Percentiles rank a stretch among this genome's conserved stretches.
phyloP scores from a whole-genome alignment of 2,888 invertebrate genomes.

The Nineta flava region DNA sequence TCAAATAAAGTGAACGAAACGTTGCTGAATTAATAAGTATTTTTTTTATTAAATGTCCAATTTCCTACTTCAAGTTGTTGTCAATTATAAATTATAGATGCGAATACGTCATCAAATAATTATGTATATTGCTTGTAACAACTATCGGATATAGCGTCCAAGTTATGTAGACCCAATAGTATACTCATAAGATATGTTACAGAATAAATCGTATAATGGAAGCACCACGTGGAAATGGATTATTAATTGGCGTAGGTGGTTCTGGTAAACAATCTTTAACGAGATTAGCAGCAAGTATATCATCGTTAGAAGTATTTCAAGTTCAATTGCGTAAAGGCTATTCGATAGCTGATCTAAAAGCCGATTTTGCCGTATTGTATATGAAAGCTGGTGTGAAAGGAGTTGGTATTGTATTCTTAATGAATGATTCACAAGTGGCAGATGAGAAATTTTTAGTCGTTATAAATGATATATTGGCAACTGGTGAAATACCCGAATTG shows the following conservation, averaged over 20 bases:
- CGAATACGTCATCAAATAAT: too few relatives aligned
- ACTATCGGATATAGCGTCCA: too few relatives aligned
- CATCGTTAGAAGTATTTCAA: constrained; percentile 84
- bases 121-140: too few relatives aligned
- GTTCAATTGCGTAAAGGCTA: constrained; percentile 72
- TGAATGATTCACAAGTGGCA: constrained; percentile 89
- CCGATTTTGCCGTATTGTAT: constrained; percentile 59
- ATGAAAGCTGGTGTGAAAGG: constrained; percentile 75
- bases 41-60: too few relatives aligned
- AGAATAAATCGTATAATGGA: constrained; percentile 86
- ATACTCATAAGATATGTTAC: constrained; percentile 3
- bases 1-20: too few relatives aligned
- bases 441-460: constrained; percentile 82
- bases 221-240: constrained; percentile 78
- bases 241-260: constrained; percentile 87
- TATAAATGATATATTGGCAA: constrained; percentile 84
- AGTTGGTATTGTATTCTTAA: constrained; percentile 64
- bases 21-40: too few relatives aligned
- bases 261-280: constrained; percentile 89
- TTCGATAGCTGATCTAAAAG: constrained; percentile 60
- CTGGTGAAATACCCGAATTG: constrained; percentile 84
- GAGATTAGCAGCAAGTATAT: constrained; percentile 76
- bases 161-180: too few relatives aligned
- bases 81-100: too few relatives aligned
- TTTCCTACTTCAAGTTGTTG: too few relatives aligned